Conservation (phyloP, 2,797 vertebrate genomes). For the Malurus leucopterus region DNA sequence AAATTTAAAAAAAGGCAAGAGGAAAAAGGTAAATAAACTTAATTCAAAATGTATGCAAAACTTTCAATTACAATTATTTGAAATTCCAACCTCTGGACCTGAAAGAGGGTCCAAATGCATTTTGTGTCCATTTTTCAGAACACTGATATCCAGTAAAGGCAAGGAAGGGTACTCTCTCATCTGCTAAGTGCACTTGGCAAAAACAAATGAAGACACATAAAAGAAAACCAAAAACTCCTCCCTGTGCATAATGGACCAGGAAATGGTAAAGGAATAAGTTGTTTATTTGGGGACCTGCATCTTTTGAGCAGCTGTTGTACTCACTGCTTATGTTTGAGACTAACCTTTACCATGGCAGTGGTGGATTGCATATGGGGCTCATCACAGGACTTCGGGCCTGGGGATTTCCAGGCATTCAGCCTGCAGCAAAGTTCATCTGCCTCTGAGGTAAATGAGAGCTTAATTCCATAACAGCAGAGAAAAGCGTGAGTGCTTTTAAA, state of each 20-base stretch:
- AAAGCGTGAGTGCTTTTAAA: not conserved
- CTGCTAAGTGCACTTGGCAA: constrained; percentile 16
- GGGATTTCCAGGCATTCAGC: not conserved
- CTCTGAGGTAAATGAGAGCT: not conserved
- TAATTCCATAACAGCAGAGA: not conserved
- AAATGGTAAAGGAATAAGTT: not conserved
- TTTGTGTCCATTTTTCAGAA: not conserved
- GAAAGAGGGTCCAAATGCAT: not conserved
- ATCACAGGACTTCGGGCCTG: not conserved
- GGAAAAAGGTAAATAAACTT: not conserved
- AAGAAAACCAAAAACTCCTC: not conserved
- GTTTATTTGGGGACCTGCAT: constrained; percentile 1
- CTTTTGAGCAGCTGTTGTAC: not conserved
- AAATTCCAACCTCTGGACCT: not conserved
- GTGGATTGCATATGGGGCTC: not conserved
- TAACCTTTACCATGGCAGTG: not conserved
- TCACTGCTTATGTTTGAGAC: not conserved
- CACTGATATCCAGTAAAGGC: rapidly evolving
- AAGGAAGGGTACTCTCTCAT: not conserved
- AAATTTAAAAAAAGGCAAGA: not conserved
- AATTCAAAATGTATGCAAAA: not conserved
- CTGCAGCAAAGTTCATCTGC: not conserved
- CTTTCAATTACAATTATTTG: not conserved
- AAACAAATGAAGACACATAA: constrained; percentile 7
- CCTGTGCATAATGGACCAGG: not conserved